These are phyloP conservation scores for Odocoileus hemionus DNA, from an alignment of 2,113 vertebrate genomes.

Conservation along the genomic window DNA sequence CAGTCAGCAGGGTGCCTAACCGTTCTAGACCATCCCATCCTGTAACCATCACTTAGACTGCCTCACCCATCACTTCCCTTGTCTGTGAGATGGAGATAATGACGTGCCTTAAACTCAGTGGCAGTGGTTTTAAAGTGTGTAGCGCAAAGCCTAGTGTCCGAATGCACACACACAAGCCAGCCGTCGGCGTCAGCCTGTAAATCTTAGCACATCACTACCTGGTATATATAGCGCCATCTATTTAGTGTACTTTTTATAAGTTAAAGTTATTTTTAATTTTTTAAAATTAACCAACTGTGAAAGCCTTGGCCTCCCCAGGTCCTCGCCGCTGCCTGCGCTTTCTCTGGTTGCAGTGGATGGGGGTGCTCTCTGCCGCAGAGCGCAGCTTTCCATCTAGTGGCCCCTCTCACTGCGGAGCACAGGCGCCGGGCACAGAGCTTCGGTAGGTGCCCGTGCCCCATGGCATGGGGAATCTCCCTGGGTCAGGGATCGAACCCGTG, in stretches of 20 bases:
- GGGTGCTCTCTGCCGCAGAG: rapidly evolving
- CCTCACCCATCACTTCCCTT: not conserved
- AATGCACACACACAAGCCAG: too few relatives aligned
- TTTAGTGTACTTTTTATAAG: not conserved
- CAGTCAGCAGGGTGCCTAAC: not conserved
- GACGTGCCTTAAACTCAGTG: not conserved
- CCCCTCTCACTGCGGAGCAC: rapidly evolving
- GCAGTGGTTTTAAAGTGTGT: not conserved
- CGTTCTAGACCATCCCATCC: not conserved
- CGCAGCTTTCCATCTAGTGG: rapidly evolving
- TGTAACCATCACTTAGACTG: not conserved
- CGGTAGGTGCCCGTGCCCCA: rapidly evolving
- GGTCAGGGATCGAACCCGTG: not conserved
- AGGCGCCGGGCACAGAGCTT: not conserved
- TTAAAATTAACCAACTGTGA: not conserved
- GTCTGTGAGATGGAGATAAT: not conserved
- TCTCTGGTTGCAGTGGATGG: not conserved
- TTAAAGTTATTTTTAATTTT: not conserved
- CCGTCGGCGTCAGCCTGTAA: too few relatives aligned
- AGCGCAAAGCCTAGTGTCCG: not conserved
- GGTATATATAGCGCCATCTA: not conserved
- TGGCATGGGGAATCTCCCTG: not conserved
- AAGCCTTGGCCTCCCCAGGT: not conserved
- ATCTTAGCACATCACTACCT: not conserved
- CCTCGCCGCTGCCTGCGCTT: not conserved